Base-by-base conservation (phyloP, 2,888 invertebrate genomes). In the Drosophila mimica region DNA sequence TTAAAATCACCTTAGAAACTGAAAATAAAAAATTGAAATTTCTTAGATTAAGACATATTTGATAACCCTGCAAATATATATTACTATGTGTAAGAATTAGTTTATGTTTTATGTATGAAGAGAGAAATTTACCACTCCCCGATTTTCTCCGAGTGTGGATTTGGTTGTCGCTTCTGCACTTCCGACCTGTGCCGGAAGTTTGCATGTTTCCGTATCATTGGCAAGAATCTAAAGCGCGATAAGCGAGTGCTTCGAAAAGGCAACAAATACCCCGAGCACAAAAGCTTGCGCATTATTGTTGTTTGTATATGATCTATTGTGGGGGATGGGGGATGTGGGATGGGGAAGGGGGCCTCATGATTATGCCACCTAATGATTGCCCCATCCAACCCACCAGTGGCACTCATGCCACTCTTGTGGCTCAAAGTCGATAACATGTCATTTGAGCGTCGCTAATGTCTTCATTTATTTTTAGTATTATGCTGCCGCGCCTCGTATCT, bases 131-230 rank as follows among this genome's bases (percentile, higher is more conserved):
- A 46, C 0, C 8, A 46, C 25, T 8, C 1, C 25, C 4, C 25
- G 4, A 28, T 46, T 46, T 49, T 49, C 56, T 7, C 28, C 5
- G 13, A 56, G 38, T 56, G 57, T n/a, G 53, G 40, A 20, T 57
- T 57, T 31, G 51, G 64, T 70, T 61, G 79, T 76, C 83, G 76
- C 81, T 79, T 72, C 76, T 81, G 79, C 76, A 75, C 81, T 81
- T 83, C 84, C 82, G 79, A 63, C 59, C 63, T 51, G 51, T 31
- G 74, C 73, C 82, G 82, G 79, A 79, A 79, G 82, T 82, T 91
- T 83, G 90, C 91, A 91, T 91, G 90, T 88, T 83, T 81, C 82
- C 73, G 77, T 88, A 90, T 91, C 91, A 88, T 88, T 91, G 85
- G 78, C 69, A 79, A 85, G 75, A 79, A 89, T 91, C 87, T 90